phyloP scores from a whole-genome alignment of 2,797 vertebrate genomes.

The Coreius guichenoti region DNA sequence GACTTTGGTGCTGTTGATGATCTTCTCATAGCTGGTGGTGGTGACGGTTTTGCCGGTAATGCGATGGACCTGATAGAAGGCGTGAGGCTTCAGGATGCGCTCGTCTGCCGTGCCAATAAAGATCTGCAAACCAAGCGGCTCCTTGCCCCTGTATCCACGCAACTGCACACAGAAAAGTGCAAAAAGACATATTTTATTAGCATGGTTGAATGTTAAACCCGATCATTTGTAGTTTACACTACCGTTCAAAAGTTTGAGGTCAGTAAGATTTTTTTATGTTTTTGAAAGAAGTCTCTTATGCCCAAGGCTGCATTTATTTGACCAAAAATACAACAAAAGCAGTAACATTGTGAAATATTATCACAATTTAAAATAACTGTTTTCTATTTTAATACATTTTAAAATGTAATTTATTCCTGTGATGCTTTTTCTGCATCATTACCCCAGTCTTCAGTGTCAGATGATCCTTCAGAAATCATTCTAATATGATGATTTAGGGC shows the following conservation, averaged over 20 bases:
- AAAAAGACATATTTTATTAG: neutral
- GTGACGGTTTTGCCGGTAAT: slow-evolving; percentile 99
- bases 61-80: slow-evolving; percentile 98
- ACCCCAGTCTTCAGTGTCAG: neutral
- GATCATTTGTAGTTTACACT: no score
- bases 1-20: slow-evolving; percentile 92
- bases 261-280: no score
- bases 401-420: neutral
- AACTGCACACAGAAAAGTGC: slow-evolving; percentile 77
- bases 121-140: slow-evolving; percentile 94
- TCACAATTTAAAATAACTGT: no score
- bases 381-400: neutral
- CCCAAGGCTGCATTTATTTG: no score
- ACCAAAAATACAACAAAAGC: no score
- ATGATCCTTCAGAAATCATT: neutral
- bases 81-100: slow-evolving; percentile 95
- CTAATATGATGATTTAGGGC: neutral
- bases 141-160: slow-evolving; percentile 94
- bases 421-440: neutral
- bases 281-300: no score
- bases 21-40: slow-evolving; percentile 97
- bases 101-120: slow-evolving; percentile 98
- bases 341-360: no score
- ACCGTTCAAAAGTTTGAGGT: neutral
- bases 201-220: no score